Percentiles rank a stretch among this genome's conserved stretches.
Evolutionary conservation across 2,113 vertebrate species (phyloP).

Genomic region (Noctilio leporinus): DNA sequence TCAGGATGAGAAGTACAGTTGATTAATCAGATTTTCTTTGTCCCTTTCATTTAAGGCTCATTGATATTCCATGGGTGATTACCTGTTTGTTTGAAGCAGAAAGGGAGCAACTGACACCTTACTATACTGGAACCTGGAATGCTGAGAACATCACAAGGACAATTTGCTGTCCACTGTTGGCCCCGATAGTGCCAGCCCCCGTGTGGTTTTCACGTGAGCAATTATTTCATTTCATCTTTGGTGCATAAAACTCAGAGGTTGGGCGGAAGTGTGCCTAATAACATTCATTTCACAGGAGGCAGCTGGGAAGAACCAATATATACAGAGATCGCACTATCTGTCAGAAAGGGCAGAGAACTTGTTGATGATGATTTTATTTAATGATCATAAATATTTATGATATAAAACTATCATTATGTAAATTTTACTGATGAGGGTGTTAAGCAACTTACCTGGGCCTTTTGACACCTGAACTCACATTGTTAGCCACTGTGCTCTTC

Average conservation of each 20-base stretch:
- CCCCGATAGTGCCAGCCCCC: not conserved
- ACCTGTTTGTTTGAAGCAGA: not conserved
- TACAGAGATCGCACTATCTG: not conserved
- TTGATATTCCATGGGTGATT: accelerated
- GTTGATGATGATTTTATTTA: not conserved
- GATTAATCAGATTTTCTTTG: too few species aligned
- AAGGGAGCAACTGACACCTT: too few species aligned
- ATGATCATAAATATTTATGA: not conserved
- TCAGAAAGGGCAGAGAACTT: not conserved
- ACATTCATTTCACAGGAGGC: not conserved
- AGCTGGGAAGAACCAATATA: not conserved
- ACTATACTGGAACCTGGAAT: not conserved
- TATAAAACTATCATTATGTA: not conserved
- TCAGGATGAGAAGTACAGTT: not conserved
- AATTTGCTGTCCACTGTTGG: not conserved
- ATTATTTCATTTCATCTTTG: not conserved
- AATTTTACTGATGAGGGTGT: not conserved
- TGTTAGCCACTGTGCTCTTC: not conserved
- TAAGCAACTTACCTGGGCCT: not conserved
- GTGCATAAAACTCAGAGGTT: accelerated
- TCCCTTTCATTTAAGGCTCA: not conserved
- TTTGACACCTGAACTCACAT: not conserved
- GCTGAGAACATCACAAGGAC: not conserved
- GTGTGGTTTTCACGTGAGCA: not conserved
- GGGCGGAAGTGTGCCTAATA: not conserved